Conservation (phyloP, 2,797 vertebrate genomes). For the Aeoliscus strigatus region DNA sequence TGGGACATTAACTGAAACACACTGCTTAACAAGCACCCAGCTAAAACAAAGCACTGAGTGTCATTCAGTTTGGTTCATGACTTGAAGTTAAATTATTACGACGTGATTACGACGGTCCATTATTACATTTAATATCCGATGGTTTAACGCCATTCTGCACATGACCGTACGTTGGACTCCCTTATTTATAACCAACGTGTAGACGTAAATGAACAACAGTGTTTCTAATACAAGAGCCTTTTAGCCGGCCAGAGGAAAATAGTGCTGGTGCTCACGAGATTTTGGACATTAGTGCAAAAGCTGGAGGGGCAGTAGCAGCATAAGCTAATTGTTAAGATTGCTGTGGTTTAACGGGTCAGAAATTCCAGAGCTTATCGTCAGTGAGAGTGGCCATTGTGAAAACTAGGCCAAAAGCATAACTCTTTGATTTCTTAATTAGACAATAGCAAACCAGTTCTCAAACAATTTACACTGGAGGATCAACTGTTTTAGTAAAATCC, state of each 20-base stretch:
- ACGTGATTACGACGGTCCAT: neutral
- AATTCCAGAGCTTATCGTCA: slow-evolving; percentile 19
- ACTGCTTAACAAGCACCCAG: neutral
- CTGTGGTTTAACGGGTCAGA: slow-evolving; percentile 11
- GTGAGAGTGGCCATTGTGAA: slow-evolving; percentile 25
- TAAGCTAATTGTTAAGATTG: slow-evolving; percentile 24
- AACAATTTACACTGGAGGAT: neutral
- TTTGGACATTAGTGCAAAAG: slow-evolving; percentile 9
- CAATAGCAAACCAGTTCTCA: slow-evolving; percentile 1
- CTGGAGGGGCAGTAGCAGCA: neutral
- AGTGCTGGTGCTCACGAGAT: too few species aligned
- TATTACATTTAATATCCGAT: slow-evolving; percentile 6
- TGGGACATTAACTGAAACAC: slow-evolving; percentile 6
- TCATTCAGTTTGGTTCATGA: too few species aligned
- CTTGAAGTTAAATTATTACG: slow-evolving; percentile 1
- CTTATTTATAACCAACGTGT: too few species aligned
- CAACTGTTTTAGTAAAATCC: neutral
- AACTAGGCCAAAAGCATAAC: slow-evolving; percentile 4
- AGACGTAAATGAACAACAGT: too few species aligned
- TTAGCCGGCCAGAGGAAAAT: too few species aligned
- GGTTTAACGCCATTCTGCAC: slow-evolving; percentile 1
- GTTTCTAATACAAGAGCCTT: too few species aligned
- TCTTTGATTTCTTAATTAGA: slow-evolving; percentile 14
- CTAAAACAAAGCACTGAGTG: slow-evolving; percentile 1
- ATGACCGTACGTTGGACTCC: too few species aligned